Evolutionary conservation across 2,888 invertebrate species (phyloP), one percentile per base, ranked within the genome.

Genomic region (Ceramica pisi): DNA sequence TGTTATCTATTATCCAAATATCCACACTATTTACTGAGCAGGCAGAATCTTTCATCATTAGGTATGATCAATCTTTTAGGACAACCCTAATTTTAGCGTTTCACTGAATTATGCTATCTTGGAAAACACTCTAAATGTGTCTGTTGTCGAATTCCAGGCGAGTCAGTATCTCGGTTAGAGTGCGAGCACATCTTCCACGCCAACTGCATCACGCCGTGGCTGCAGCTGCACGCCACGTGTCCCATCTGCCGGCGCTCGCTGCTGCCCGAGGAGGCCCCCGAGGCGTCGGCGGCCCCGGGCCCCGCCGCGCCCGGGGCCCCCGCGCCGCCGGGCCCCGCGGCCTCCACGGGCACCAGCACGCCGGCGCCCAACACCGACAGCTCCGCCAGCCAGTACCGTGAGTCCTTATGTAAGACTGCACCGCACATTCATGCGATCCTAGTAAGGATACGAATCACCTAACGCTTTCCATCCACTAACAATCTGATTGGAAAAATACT

Each of bases 151-250:
- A 46, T 92, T 93, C 23, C 92, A 89, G 97, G 97, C 63, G 98
- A 99, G 92, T 96, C 96, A 78, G 98, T 98, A 23, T 97, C 97
- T 75, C 97, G 97, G 88, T 95, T 99, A 89, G 97, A 98, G 74
- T 99, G 99, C 96, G 97, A 97, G 86, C 99, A 99, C 96, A 96
- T 98, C 71, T 99, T 98, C 96, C 99, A 99, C 94, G 97, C 98
- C 90, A 97, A 97, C 81, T 99, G 99, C 93, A 99, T 99, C 93
- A 97, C 98, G 84, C 99, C 99, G 73, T 99, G 99, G 99, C 96
- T 99, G 87, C 98, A 99, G 96, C 96, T 99, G 96, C 99, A 99
- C 95, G 99, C 98, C 75, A 99, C 99, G 60, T 99, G 99, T 92
- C 99, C 99, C 72, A 98, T 99, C 87, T 99, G 99, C 95, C 97